A percentile compares a stretch with the other conserved stretches of the same genome.
Conservation (phyloP, 2,113 vertebrate genomes). For the Scomber japonicus region DNA sequence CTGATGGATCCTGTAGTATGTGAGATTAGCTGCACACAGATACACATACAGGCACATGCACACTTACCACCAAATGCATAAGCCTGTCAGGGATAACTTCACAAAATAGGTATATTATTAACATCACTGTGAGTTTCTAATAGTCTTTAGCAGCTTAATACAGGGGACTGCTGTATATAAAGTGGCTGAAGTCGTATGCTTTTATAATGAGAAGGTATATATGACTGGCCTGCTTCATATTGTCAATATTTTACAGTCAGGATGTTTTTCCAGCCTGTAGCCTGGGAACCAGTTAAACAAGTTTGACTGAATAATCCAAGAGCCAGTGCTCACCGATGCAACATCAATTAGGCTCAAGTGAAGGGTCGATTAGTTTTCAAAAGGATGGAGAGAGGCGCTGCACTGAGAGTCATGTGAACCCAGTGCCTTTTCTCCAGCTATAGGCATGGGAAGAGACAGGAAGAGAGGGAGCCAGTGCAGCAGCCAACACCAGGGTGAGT, state of each 20-base stretch:
- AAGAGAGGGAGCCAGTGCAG: slow-evolving; percentile 4
- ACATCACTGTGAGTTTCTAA: neutral
- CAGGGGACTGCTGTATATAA: neutral
- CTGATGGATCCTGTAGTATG: no score
- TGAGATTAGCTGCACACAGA: no score
- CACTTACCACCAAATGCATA: no score
- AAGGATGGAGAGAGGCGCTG: slow-evolving; percentile 42
- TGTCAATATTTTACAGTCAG: neutral
- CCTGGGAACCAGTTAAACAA: slow-evolving; percentile 60
- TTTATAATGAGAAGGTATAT: neutral
- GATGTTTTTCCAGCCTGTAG: slow-evolving; percentile 44
- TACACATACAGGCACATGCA: no score
- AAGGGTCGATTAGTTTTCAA: slow-evolving; percentile 68
- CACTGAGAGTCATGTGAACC: slow-evolving; percentile 43
- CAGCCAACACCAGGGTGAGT: slow-evolving; percentile 23
- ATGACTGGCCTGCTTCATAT: neutral
- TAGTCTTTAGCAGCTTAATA: neutral
- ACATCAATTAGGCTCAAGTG: slow-evolving; percentile 67
- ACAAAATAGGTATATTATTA: neutral
- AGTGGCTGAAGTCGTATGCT: neutral
- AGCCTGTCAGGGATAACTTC: neutral
- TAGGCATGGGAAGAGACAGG: slow-evolving; percentile 25
- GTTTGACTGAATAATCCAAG: slow-evolving; percentile 63
- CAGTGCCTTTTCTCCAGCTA: slow-evolving; percentile 25
- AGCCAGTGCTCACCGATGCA: slow-evolving; percentile 49